phyloP scores from a whole-genome alignment of 2,797 vertebrate species.

The Manis crassicaudata region DNA sequence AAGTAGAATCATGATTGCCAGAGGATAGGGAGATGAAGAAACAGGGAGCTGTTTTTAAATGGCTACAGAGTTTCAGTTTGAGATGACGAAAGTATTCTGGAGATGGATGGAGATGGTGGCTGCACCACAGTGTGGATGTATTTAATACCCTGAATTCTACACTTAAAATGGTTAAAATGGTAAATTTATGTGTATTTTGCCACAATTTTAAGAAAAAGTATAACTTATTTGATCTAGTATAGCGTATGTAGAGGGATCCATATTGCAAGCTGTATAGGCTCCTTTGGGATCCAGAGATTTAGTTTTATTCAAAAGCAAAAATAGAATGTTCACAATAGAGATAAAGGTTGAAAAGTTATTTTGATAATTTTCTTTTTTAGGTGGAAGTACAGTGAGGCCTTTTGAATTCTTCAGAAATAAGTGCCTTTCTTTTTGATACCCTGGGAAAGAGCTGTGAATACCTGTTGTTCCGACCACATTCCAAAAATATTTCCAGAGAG shows the following conservation, averaged over 20 bases:
- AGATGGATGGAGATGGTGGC: neutral
- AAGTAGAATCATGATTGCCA: neutral
- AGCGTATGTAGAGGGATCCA: neutral
- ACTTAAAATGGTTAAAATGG: neutral
- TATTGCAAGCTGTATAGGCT: neutral
- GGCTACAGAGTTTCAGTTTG: neutral
- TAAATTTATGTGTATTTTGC: neutral
- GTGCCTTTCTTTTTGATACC: neutral
- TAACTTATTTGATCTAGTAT: neutral
- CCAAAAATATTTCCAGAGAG: neutral
- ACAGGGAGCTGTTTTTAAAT: neutral
- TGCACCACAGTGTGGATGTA: neutral
- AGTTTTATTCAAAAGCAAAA: neutral
- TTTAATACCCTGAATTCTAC: neutral
- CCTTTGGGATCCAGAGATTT: neutral
- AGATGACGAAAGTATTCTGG: neutral
- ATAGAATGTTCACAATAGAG: neutral
- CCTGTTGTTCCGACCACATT: neutral
- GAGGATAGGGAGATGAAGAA: neutral
- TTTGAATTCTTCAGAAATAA: neutral
- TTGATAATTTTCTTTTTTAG: neutral
- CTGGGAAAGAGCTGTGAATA: neutral
- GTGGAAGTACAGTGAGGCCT: neutral
- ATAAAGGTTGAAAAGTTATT: neutral
- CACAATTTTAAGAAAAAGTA: neutral